Evolutionary conservation across 2,888 invertebrate genomes (phyloP).

Genomic region (Prosopocoilus inquinatus): DNA sequence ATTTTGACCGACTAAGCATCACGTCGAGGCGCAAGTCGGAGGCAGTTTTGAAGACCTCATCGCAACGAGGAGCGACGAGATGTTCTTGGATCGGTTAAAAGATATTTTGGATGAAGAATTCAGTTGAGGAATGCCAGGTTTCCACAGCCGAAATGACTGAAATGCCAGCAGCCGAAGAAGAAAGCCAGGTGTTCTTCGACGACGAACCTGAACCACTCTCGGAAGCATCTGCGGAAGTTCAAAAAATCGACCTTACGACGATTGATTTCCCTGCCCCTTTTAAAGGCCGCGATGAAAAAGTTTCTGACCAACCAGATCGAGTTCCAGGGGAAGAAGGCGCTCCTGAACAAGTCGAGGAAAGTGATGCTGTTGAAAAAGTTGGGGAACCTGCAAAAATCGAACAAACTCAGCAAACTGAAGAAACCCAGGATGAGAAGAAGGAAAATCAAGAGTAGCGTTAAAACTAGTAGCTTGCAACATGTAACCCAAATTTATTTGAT

Average conservation of each 20-base stretch:
- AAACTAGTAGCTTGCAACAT: neutral
- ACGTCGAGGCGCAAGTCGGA: conserved; percentile 39
- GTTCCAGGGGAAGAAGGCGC: conserved; percentile 26
- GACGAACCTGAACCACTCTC: conserved; percentile 27
- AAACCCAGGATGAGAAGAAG: too few species aligned
- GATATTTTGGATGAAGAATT: conserved; percentile 28
- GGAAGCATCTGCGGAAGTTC: conserved; percentile 25
- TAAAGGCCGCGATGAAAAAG: neutral
- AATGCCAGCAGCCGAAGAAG: conserved; percentile 40
- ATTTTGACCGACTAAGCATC: conserved; percentile 38
- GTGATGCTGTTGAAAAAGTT: too few species aligned
- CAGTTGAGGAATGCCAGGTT: conserved; percentile 42
- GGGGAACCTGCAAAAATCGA: too few species aligned
- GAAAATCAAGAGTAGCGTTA: too few species aligned
- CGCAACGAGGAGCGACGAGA: conserved; percentile 8
- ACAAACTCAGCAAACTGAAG: neutral
- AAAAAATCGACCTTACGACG: conserved; percentile 43
- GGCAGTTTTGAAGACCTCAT: conserved; percentile 35
- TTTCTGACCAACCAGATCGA: neutral
- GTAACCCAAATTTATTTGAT: neutral
- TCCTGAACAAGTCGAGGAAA: conserved; percentile 35
- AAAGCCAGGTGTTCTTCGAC: conserved; percentile 46
- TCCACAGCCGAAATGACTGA: conserved; percentile 38
- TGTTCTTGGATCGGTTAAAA: conserved; percentile 2
- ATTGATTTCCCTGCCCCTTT: conserved; percentile 5